Evolutionary conservation across 2,113 vertebrate species (phyloP).

Genomic region (Excalfactoria chinensis): DNA sequence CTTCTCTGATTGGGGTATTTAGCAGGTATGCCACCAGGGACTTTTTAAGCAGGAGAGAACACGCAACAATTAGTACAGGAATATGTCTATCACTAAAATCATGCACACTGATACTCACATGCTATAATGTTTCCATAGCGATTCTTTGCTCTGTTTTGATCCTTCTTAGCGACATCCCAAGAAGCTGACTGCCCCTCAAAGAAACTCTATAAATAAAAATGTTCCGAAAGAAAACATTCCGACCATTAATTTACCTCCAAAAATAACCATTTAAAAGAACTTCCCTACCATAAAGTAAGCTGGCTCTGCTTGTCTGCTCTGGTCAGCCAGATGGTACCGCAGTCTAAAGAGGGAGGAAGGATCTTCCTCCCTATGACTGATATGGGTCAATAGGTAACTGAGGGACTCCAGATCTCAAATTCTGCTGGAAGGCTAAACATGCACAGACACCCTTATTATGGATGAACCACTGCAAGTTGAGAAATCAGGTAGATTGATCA

Average conservation of each 20-base stretch:
- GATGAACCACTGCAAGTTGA: not conserved
- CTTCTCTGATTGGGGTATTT: not conserved
- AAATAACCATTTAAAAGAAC: constrained; percentile 47
- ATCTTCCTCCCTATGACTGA: not conserved
- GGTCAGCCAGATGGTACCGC: not conserved
- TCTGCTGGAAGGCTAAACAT: not conserved
- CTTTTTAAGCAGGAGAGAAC: constrained; percentile 20
- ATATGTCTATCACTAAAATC: not conserved
- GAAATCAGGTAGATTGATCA: not conserved
- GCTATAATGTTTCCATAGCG: constrained; percentile 99
- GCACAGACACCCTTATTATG: not conserved
- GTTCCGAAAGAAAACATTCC: constrained; percentile 68
- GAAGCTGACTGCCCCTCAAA: constrained; percentile 99
- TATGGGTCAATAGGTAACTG: not conserved
- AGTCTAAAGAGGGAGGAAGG: not conserved
- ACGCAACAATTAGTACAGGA: not conserved
- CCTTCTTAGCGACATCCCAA: constrained; percentile 99
- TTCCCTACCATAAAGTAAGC: constrained; percentile 20
- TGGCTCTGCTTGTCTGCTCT: not conserved
- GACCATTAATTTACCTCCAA: constrained; percentile 70
- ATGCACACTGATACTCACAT: constrained; percentile 85
- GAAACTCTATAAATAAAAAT: constrained; percentile 92
- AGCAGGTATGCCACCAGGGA: not conserved
- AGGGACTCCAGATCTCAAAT: constrained; percentile 32
- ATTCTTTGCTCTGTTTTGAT: constrained; percentile 99